phyloP scores from a whole-genome alignment of 1,140 invertebrate species.

The Diorhabda elongata region DNA sequence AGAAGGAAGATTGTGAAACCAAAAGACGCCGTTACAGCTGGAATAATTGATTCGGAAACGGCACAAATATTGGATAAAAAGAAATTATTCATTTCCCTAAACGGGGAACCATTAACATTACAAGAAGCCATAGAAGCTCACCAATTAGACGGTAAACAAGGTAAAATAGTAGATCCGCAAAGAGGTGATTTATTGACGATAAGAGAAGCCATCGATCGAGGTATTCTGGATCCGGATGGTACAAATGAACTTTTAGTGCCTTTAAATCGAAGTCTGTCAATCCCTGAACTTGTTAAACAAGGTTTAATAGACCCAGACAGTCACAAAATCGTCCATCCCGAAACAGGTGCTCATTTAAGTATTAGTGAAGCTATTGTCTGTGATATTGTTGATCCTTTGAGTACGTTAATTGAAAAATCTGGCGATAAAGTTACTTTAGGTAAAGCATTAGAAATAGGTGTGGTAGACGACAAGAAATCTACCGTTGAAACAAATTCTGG shows the following conservation, averaged over 20 bases:
- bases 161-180: slow-evolving; percentile 78
- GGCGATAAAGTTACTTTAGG: slow-evolving; percentile 66
- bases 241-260: slow-evolving; percentile 77
- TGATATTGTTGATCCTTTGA: slow-evolving; percentile 79
- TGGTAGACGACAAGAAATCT: slow-evolving; percentile 70
- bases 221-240: slow-evolving; percentile 73
- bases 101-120: slow-evolving; percentile 61
- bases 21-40: slow-evolving; percentile 66
- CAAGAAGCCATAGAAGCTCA: slow-evolving; percentile 72
- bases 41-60: slow-evolving; percentile 71
- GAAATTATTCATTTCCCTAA: slow-evolving; percentile 54
- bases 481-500: slow-evolving; percentile 63
- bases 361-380: slow-evolving; percentile 80
- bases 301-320: slow-evolving; percentile 75
- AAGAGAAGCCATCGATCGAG: slow-evolving; percentile 77
- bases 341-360: slow-evolving; percentile 71
- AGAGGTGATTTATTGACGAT: slow-evolving; percentile 74
- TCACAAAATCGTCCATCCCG: slow-evolving; percentile 84
- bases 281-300: slow-evolving; percentile 77
- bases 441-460: slow-evolving; percentile 72
- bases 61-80: slow-evolving; percentile 61
- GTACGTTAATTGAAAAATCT: slow-evolving; percentile 57
- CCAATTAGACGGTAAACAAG: slow-evolving; percentile 69
- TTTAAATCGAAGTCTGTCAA: slow-evolving; percentile 71
- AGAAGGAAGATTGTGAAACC: slow-evolving; percentile 68